Evolutionary conservation across 2,113 vertebrate species (phyloP), one percentile per base, ranked within the genome.

Genomic region (Megaceryle torquata): DNA sequence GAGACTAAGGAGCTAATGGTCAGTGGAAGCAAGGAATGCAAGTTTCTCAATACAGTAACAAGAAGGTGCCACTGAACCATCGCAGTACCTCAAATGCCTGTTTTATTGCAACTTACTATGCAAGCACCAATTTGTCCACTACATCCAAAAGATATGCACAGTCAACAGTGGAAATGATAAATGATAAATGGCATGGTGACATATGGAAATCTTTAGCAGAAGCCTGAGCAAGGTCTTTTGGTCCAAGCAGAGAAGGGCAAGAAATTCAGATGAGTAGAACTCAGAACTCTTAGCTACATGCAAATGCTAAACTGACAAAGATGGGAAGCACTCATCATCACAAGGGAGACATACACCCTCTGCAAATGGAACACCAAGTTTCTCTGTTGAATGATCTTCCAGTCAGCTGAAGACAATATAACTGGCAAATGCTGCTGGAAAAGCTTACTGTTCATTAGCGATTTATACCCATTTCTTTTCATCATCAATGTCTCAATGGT

Each of bases 141-240:
- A 5, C 2, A 3, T 25, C 22, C 60, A 78, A 50, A 54, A 50
- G 31, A 50, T 10, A 60, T 0, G 7, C 33, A 51, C 1, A n/a
- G 28, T 21, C 78, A 84, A 59, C 7, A 33, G 46, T 43, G 68
- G 61, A 81, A 87, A 84, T 15, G 16, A 28, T 37, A 81, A 87
- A 84, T 15, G 16, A 28, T 37, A 74, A 64, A 22, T 24, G 25
- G 11, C 22, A 71, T 3, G 3, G 19, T 0, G 1, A 59, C 10
- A 31, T 2, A 41, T 0, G 4, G 28, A n/a, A 81, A 78, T 48
- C 48, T 41, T 78, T 4, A 78, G 37, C 54, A 94, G 28, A 84
- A 50, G 39, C 25, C 51, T 12, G 22, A 59, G 21, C 13, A 61
- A 74, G 17, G 25, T 50, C 28, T 50, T 60, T 63, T 43, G 44